These are phyloP conservation scores for Drosophila burlai DNA, from an alignment of 1,140 invertebrate species.

Conservation along the genomic window DNA sequence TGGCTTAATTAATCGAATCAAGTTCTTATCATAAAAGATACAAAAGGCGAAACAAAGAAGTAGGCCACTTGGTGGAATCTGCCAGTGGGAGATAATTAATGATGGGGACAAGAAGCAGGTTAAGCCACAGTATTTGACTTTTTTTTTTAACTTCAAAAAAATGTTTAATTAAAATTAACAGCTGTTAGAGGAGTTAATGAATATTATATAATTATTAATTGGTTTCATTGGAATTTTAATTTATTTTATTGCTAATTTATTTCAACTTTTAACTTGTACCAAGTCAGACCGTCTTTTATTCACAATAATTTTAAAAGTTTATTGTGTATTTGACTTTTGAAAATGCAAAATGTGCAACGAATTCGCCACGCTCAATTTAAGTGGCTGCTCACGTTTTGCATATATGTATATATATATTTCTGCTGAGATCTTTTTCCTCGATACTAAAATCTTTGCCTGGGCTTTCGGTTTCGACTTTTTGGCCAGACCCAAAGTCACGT, in stretches of 20 bases:
- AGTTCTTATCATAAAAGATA: slow-evolving; percentile 6
- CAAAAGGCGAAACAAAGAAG: slow-evolving; percentile 20
- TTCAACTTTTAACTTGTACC: background rate
- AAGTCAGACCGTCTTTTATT: background rate
- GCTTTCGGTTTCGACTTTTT: slow-evolving; percentile 18
- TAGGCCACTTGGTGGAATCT: slow-evolving; percentile 34
- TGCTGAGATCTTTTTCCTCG: slow-evolving; percentile 46
- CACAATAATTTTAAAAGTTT: slow-evolving; percentile 30
- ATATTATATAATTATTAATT: background rate
- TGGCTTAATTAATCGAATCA: slow-evolving; percentile 30
- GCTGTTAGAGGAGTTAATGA: background rate
- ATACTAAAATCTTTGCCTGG: slow-evolving; percentile 26
- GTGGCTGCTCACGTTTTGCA: slow-evolving; percentile 70
- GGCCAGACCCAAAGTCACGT: slow-evolving; percentile 57
- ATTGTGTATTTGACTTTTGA: slow-evolving; percentile 15
- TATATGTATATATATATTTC: slow-evolving; percentile 14
- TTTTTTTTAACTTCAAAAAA: too few relatives aligned
- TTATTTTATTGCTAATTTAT: background rate
- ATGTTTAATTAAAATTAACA: background rate
- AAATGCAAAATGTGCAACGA: slow-evolving; percentile 50
- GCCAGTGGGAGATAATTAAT: slow-evolving; percentile 36
- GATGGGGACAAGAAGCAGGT: slow-evolving; percentile 9
- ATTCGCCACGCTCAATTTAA: slow-evolving; percentile 52
- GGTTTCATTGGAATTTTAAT: background rate
- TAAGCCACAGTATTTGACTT: too few relatives aligned